Evolutionary conservation across 1,140 invertebrate species (phyloP).

Genomic region (Drosophila gunungcola): DNA sequence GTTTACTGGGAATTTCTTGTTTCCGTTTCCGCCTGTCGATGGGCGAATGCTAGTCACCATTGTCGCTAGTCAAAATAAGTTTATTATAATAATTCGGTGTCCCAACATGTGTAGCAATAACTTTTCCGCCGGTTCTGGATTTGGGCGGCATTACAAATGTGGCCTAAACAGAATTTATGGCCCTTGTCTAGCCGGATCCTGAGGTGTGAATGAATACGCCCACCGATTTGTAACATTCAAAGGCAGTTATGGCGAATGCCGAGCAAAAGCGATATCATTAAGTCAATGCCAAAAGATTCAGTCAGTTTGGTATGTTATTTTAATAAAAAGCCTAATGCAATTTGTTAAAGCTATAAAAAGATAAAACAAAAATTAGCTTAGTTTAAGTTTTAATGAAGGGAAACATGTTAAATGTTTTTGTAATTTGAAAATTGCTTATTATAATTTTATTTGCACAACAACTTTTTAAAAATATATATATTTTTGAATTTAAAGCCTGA

Average conservation of each 20-base stretch:
- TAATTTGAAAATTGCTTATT: no score
- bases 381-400: no score
- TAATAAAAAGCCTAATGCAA: no score
- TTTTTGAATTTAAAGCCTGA: no score
- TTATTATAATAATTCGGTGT: slow-evolving; percentile 82
- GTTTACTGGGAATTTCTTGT: slow-evolving; percentile 61
- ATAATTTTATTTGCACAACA: no score
- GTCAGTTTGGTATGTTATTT: not conserved
- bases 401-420: no score
- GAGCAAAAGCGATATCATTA: not conserved
- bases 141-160: slow-evolving; percentile 6
- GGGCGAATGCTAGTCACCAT: slow-evolving; percentile 12
- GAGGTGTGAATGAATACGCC: slow-evolving; percentile 3
- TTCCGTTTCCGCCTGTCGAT: slow-evolving; percentile 65
- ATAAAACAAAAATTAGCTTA: no score
- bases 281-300: no score
- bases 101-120: slow-evolving; percentile 72
- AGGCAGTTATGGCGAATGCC: not conserved
- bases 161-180: slow-evolving; percentile 24
- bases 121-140: slow-evolving; percentile 26
- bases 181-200: not conserved
- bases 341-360: no score
- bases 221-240: not conserved
- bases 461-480: no score
- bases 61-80: slow-evolving; percentile 61